phyloP scores from a whole-genome alignment of 1,140 invertebrate genomes.

The Bombus waltoni region DNA sequence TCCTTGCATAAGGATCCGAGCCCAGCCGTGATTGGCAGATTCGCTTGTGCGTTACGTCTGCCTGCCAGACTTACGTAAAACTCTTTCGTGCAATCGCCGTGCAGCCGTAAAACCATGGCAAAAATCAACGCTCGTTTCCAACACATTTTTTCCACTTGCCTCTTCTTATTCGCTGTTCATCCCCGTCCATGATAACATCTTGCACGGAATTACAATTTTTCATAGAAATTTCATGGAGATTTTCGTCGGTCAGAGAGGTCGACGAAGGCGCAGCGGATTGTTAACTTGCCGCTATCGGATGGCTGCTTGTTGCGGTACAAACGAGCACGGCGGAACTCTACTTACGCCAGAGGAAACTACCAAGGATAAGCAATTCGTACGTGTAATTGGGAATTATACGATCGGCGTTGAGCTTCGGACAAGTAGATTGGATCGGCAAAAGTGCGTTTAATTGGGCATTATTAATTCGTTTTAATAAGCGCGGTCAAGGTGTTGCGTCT shows the following conservation, averaged over 20 bases:
- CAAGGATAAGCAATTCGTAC: background rate
- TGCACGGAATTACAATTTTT: background rate
- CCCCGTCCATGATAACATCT: background rate
- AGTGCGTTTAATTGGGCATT: background rate
- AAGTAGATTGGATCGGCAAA: background rate
- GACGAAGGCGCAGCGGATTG: accelerated
- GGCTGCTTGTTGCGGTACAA: too few species aligned
- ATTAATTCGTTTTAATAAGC: background rate
- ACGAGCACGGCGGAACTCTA: too few species aligned
- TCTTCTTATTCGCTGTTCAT: background rate
- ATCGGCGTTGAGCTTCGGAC: background rate
- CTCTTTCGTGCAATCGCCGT: constrained; percentile 8
- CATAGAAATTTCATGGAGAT: background rate
- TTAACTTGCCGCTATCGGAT: too few species aligned
- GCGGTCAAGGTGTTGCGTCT: too few species aligned
- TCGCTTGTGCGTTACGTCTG: constrained; percentile 57
- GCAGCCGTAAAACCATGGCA: background rate
- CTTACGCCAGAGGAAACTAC: too few species aligned
- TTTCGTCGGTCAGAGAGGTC: background rate
- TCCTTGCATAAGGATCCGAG: constrained; percentile 62
- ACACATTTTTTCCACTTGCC: background rate
- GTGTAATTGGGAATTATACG: background rate
- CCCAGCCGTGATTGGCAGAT: constrained; percentile 60
- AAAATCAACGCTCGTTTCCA: constrained; percentile 23
- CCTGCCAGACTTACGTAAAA: constrained; percentile 57